Percentiles rank a stretch among this genome's conserved stretches.
Evolutionary conservation across 2,797 vertebrate species (phyloP).

Genomic region (Acanthiza pusilla): DNA sequence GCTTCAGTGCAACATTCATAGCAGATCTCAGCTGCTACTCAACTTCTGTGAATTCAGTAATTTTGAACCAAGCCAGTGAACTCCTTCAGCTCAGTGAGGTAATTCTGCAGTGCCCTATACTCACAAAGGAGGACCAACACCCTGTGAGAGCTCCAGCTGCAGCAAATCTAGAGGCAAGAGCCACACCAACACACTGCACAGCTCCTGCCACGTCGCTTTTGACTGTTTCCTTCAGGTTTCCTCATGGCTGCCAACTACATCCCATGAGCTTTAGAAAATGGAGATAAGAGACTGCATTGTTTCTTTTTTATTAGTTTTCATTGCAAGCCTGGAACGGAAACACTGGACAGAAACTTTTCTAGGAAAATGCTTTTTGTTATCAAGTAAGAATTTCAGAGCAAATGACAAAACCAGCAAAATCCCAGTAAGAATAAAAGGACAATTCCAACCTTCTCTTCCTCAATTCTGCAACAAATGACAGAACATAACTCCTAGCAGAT

Average conservation of each 20-base stretch:
- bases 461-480: background rate
- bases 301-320: background rate
- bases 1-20: background rate
- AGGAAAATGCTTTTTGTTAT: background rate
- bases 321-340: background rate
- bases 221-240: background rate
- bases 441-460: background rate
- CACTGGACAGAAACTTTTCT: background rate
- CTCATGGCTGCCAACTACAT: background rate
- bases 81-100: background rate
- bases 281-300: background rate
- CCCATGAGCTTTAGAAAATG: background rate
- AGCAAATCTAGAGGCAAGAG: background rate
- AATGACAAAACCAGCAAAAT: background rate
- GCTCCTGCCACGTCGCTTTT: background rate
- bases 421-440: background rate
- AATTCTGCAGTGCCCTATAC: background rate
- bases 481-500: background rate
- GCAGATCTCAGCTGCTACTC: background rate
- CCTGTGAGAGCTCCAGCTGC: background rate
- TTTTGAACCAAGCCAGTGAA: background rate
- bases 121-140: background rate
- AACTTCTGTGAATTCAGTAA: background rate
- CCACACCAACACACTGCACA: background rate
- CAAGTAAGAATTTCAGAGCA: background rate